Conservation (phyloP, 1,140 invertebrate species). For the Adoxophyes honmai region DNA sequence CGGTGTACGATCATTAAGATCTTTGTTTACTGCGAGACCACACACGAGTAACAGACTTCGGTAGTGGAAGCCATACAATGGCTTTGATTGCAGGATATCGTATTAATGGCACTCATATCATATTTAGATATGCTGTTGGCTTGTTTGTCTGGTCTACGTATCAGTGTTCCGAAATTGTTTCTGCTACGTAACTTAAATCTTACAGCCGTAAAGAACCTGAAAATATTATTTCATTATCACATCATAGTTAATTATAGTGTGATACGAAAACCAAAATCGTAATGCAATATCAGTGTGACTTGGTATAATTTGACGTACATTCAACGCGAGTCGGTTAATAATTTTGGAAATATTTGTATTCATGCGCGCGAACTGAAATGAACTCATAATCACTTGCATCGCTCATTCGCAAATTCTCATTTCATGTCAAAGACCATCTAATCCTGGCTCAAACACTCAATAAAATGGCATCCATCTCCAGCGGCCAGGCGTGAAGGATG, state of each 20-base stretch:
- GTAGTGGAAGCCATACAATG: conserved; percentile 54
- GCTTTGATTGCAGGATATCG: conserved; percentile 72
- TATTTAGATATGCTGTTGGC: conserved; percentile 33
- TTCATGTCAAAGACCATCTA: background rate
- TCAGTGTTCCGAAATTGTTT: no score
- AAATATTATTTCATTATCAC: no score
- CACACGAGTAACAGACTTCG: conserved; percentile 58
- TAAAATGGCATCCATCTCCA: conserved; percentile 42
- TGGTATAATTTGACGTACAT: no score
- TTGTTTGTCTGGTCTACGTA: no score
- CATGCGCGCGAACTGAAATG: no score
- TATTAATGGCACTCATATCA: conserved; percentile 64
- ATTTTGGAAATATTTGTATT: no score
- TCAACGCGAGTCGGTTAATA: no score
- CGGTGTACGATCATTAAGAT: conserved; percentile 58
- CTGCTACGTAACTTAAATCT: no score
- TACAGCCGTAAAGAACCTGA: no score
- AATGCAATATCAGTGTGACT: no score
- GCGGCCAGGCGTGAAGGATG: conserved; percentile 40
- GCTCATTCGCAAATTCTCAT: background rate
- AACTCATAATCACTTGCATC: background rate
- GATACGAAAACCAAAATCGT: no score
- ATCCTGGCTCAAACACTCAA: conserved; percentile 18
- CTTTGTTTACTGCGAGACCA: conserved; percentile 66
- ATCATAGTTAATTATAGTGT: no score